Percentiles rank a stretch among this genome's conserved stretches.
phyloP scores from a whole-genome alignment of 2,113 vertebrate genomes.

The Gallinago undulata region DNA sequence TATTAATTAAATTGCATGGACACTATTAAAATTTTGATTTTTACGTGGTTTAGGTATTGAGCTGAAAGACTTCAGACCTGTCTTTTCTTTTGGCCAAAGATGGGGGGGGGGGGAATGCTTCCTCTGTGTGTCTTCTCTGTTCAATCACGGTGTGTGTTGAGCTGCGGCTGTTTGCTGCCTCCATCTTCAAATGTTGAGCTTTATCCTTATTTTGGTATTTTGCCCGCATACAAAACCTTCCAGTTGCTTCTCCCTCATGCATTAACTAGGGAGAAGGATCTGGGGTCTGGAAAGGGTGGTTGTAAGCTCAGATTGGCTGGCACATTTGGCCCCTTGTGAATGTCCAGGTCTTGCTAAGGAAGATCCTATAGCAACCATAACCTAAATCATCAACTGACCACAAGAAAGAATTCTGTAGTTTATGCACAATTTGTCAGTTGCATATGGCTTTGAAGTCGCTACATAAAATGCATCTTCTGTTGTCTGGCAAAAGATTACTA shows the following conservation, averaged over 20 bases:
- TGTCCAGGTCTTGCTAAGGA: not conserved
- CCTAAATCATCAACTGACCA: not conserved
- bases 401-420: not conserved
- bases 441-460: not conserved
- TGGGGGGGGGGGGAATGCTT: not conserved
- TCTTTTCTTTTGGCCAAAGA: not conserved
- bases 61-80: not conserved
- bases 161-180: accelerated
- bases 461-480: not conserved
- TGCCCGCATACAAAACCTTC: not conserved
- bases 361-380: not conserved
- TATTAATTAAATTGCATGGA: not conserved
- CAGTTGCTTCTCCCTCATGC: not conserved
- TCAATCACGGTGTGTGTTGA: not conserved
- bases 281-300: not conserved
- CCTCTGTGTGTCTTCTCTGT: not conserved
- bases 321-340: not conserved
- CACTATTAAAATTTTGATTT: not conserved
- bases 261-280: not conserved
- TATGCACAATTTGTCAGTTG: accelerated
- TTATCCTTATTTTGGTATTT: not conserved
- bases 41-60: not conserved
- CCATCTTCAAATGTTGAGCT: not conserved
- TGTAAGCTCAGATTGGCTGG: not conserved
- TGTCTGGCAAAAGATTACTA: not conserved